Conservation (phyloP, 2,113 vertebrate genomes). For the Catharus bicknelli region DNA sequence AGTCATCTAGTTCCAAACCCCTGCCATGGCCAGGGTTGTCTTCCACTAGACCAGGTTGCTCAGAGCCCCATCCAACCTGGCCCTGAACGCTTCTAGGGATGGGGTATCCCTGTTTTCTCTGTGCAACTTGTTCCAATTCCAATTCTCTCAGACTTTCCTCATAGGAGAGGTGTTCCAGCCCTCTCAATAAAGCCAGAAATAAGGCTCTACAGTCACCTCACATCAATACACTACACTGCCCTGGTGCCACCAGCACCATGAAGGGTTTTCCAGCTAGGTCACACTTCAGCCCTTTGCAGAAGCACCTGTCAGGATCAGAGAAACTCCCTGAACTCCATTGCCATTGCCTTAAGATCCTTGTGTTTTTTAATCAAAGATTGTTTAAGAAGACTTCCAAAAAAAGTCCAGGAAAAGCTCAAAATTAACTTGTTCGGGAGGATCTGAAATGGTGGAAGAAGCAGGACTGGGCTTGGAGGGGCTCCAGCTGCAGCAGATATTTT, state of each 20-base stretch:
- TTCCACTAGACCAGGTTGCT: not conserved
- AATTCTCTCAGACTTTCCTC: not conserved
- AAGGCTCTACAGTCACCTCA: not conserved
- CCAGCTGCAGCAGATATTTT: not conserved
- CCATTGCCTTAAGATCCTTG: not conserved
- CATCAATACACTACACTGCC: fast-evolving
- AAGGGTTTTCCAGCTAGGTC: not conserved
- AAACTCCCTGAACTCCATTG: not conserved
- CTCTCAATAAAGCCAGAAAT: not conserved
- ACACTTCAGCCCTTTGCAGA: not conserved
- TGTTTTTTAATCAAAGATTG: not conserved
- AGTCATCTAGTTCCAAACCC: not conserved
- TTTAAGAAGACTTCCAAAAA: not conserved
- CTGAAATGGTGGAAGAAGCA: not conserved
- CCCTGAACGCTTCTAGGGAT: not conserved
- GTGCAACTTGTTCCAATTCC: not conserved
- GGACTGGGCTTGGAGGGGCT: not conserved
- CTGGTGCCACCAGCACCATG: not conserved
- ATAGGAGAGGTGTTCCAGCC: not conserved
- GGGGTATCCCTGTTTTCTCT: not conserved
- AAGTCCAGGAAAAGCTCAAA: not conserved
- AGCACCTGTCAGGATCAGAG: not conserved
- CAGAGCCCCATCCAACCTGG: not conserved
- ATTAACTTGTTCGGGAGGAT: not conserved
- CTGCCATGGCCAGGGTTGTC: not conserved